These are phyloP conservation scores for Forbesichthys papilliferus DNA, from an alignment of 2,113 vertebrate species.

Conservation along the genomic window DNA sequence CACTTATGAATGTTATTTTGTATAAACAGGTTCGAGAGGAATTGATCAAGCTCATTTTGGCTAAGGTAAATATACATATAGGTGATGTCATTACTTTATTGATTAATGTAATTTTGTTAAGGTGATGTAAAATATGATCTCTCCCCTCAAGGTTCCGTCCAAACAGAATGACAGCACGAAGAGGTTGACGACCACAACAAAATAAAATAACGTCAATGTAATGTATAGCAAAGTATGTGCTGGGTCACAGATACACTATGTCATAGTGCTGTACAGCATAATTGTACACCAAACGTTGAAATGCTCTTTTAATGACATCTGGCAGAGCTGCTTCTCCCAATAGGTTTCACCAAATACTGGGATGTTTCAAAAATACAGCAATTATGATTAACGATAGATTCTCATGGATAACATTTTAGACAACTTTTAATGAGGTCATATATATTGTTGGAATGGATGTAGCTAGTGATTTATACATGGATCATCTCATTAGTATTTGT, in stretches of 20 bases:
- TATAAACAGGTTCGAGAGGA: conserved; percentile 67
- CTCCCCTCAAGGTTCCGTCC: conserved; percentile 35
- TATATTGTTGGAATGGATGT: no score
- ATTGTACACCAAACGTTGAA: not conserved
- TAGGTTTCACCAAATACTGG: no score
- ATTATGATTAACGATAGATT: no score
- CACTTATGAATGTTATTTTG: not conserved
- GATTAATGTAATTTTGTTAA: not conserved
- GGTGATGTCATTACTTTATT: not conserved
- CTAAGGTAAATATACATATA: conserved; percentile 42
- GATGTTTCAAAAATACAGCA: no score
- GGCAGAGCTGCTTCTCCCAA: not conserved
- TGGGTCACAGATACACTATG: no score
- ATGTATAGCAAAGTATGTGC: no score
- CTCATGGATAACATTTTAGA: no score
- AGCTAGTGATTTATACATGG: no score
- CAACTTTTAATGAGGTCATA: no score
- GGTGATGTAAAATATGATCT: not conserved
- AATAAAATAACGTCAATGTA: conserved; percentile 34
- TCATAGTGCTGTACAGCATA: no score
- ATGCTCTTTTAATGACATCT: not conserved
- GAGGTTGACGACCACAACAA: conserved; percentile 37
- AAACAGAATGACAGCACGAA: conserved; percentile 41
- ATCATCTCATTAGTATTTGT: no score
- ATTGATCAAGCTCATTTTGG: conserved; percentile 53